Evolutionary conservation across 2,113 vertebrate species (phyloP), one percentile per base, ranked within the genome.

Genomic region (Silurus glanis): DNA sequence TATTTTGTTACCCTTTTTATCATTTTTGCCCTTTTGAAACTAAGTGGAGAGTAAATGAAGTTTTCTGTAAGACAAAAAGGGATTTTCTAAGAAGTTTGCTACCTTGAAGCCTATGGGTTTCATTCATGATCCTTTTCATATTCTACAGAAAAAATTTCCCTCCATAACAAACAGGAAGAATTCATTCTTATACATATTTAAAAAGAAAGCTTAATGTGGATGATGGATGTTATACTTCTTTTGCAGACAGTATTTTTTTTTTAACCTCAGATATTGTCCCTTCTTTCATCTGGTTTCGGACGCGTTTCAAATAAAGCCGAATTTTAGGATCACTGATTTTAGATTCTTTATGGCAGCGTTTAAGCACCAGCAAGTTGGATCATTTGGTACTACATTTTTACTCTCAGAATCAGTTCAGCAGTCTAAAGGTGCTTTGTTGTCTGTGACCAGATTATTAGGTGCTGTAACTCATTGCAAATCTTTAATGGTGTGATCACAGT

Each of bases 341-440:
- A 61, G 51, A 49, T 79, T 71, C 62, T 76, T 83, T 74, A 47
- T 58, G 84, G 83, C 75, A 82, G 62, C n/a, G 9, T 23, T 80
- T 61, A 74, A 37, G 79, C 59, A 85, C 89, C 87, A 88, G 85
- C 87, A 76, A 75, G 80, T 66, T 71, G 12, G 37, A 23, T 69
- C 53, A 69, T 85, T 86, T 89, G 23, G 79, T 61, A 58, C 64
- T 61, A 58, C 64, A 81, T 90, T 87, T 88, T 66, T 75, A 87
- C 25, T 76, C 67, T 49, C 19, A 25, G 61, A 86, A 56, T 47
- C 84, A 78, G 80, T 23, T 82, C 79, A 83, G 37, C 66, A 83
- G 75, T 88, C 71, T 85, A 85, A 86, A 85, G 86, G 86, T 89
- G 88, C 88, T 85, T 85, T 87, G 55, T 87, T 71, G 28, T 80